A percentile compares a stretch with the other conserved stretches of the same genome.
Evolutionary conservation across 2,888 invertebrate species (phyloP).

Genomic region (Sclerodermus sp.): DNA sequence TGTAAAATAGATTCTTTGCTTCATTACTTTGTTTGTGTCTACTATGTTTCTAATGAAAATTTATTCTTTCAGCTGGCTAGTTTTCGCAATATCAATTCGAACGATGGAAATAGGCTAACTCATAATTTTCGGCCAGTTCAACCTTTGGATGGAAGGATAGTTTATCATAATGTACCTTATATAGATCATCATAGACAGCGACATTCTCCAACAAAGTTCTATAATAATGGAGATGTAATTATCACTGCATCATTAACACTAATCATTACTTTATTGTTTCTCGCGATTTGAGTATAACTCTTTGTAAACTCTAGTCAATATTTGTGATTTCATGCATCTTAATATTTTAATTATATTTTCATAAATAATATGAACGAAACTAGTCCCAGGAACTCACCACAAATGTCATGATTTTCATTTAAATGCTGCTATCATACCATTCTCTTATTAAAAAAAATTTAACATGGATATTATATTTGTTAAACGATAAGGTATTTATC

Average conservation of each 20-base stretch:
- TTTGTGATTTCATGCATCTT: not conserved
- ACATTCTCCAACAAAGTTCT: too few relatives aligned
- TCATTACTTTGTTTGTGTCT: too few relatives aligned
- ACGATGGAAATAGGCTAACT: slow-evolving; percentile 67
- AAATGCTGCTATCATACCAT: too few relatives aligned
- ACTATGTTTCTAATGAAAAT: too few relatives aligned
- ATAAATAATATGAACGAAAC: too few relatives aligned
- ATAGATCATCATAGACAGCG: too few relatives aligned
- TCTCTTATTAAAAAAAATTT: too few relatives aligned
- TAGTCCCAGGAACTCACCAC: too few relatives aligned
- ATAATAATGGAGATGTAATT: too few relatives aligned
- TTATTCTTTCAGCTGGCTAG: slow-evolving; percentile 72
- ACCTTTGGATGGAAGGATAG: slow-evolving; percentile 71
- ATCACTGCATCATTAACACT: not conserved
- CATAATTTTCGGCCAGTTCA: slow-evolving; percentile 85
- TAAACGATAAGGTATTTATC: not conserved
- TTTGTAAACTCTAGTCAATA: slow-evolving; percentile 13
- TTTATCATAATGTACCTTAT: slow-evolving; percentile 64
- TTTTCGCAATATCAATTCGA: slow-evolving; percentile 70
- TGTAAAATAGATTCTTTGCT: too few relatives aligned
- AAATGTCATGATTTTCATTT: too few relatives aligned
- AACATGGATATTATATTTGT: not conserved
- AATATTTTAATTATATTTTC: too few relatives aligned
- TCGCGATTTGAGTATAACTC: not conserved
- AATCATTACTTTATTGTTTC: not conserved